Evolutionary conservation across 2,888 invertebrate genomes (phyloP).

Genomic region (Halocaridina rubra): DNA sequence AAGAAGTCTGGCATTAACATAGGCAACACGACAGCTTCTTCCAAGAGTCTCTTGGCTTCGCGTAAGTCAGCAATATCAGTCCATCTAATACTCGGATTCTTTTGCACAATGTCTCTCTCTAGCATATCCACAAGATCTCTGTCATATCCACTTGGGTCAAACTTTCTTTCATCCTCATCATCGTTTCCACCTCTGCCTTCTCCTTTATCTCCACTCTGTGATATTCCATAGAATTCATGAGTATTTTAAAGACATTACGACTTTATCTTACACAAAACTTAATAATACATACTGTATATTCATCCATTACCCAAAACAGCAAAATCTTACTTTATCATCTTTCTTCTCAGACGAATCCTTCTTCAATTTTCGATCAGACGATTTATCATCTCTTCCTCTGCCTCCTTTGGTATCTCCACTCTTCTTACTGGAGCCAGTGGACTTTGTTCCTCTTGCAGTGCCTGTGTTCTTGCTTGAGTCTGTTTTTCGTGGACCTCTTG

Average conservation of each 20-base stretch:
- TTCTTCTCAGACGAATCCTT: conserved; percentile 61
- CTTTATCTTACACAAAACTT: neutral
- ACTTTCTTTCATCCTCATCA: conserved; percentile 70
- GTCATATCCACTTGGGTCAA: conserved; percentile 79
- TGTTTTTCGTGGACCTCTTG: conserved; percentile 55
- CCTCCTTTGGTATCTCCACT: conserved; percentile 41
- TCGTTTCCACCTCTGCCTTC: conserved; percentile 64
- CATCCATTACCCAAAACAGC: neutral
- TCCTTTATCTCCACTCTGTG: conserved; percentile 3
- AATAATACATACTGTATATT: neutral
- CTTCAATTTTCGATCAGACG: conserved; percentile 44
- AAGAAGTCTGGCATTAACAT: conserved; percentile 90
- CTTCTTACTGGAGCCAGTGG: conserved; percentile 34
- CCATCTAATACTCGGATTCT: conserved; percentile 86
- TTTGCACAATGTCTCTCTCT: conserved; percentile 86
- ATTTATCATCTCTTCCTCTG: conserved; percentile 40
- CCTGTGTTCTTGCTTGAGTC: conserved; percentile 36
- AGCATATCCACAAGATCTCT: conserved; percentile 82
- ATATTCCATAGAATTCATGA: no score
- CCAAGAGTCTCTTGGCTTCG: conserved; percentile 80
- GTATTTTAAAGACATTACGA: neutral
- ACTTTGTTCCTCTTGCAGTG: conserved; percentile 3
- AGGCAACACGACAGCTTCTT: conserved; percentile 89
- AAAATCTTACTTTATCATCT: conserved; percentile 41
- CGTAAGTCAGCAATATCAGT: conserved; percentile 80